Base-by-base conservation (phyloP, 2,797 vertebrate species). In the Ctenopoma multispine region DNA sequence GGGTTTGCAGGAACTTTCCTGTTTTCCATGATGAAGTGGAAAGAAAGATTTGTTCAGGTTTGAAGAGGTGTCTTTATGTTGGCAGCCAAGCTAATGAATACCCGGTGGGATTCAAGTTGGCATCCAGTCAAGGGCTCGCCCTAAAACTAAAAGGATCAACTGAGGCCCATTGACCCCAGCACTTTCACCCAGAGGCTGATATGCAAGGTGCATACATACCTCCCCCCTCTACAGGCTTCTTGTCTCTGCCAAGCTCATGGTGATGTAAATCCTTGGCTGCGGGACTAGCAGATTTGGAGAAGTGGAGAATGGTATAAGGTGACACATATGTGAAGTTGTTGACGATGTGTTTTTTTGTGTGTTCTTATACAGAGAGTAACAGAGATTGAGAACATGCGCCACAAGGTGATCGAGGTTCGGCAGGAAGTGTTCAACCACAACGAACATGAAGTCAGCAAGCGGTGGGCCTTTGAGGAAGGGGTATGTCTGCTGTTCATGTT, bases 301-400 rank as follows among this genome's bases (percentile, higher is more conserved):
- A 89, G 90, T 92, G 85, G 90, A 92, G 84, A 86, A 83, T 84
- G 77, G 80, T 68, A 80, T 81, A 29, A 36, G 44, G 18, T 61
- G 9, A 72, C 29, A 2, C 5, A 12, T 21, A 24, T 48, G 47
- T 13, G 10, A 46, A 18, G 20, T 13, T 31, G 8, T 34, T 90
- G 51, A 90, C 65, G 60, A 46, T 48, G 3, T 48, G 27, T 47
- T 49, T 72, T 64, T 79, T 29, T 87, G 66, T 92, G 68, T 90
- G 74, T 90, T 79, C 24, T 82, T 94, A 94, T 86, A 1, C 87
- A 99, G 98, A 96, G 97, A 24, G 95, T 99, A 91, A 99, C 98
- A 0, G 98, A 99, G 96, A 97, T 99, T 80, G 98, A 99, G 92
- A 99, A 99, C 80, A 99, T 99, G 98, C 96, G 98, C 66, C 98